Evolutionary conservation across 2,797 vertebrate species (phyloP).

Genomic region (Acridotheres tristis): DNA sequence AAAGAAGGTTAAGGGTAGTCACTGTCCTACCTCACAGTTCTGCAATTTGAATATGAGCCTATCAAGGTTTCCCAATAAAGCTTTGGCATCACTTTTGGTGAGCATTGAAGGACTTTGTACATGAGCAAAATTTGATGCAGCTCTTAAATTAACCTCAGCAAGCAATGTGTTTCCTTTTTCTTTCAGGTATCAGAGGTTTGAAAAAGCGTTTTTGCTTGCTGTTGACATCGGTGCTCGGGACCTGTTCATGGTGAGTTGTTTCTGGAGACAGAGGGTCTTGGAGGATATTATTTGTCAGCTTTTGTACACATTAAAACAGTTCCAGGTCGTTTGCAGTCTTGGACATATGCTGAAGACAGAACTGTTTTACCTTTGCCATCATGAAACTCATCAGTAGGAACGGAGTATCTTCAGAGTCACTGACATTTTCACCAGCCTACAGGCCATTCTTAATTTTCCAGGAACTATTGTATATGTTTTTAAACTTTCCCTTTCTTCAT

Average conservation of each 20-base stretch:
- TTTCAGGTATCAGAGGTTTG: constrained; percentile 88
- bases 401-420: constrained; percentile 28
- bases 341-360: neutral
- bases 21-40: neutral
- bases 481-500: constrained; percentile 59
- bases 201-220: constrained; percentile 96
- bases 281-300: constrained; percentile 52
- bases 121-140: neutral
- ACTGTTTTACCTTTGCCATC: constrained; percentile 39
- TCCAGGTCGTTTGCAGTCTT: constrained; percentile 46
- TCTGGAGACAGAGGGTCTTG: constrained; percentile 34
- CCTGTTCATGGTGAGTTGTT: constrained; percentile 86
- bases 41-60: neutral
- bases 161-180: neutral
- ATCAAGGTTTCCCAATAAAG: neutral
- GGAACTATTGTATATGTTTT: constrained; percentile 66
- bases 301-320: constrained; percentile 53
- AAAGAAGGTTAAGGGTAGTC: neutral
- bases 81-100: neutral
- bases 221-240: constrained; percentile 90
- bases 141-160: neutral
- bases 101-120: neutral
- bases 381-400: constrained; percentile 47
- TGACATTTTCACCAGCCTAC: constrained; percentile 60
- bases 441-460: constrained; percentile 62